Percentiles rank a stretch among this genome's conserved stretches.
Conservation (phyloP, 2,797 vertebrate genomes). For the Crocodylus rhombifer region DNA sequence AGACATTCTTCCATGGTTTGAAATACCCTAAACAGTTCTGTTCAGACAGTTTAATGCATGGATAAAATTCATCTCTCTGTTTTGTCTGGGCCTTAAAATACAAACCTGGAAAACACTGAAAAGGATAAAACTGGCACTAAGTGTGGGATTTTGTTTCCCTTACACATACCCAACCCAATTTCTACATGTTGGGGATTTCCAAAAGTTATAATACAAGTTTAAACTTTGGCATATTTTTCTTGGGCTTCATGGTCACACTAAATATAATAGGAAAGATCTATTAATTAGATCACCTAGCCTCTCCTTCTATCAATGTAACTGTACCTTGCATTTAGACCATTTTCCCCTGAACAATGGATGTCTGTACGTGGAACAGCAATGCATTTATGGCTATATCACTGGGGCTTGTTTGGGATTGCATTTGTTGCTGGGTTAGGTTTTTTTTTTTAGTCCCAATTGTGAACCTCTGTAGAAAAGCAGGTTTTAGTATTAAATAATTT, state of each 20-base stretch:
- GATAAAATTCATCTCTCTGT: background rate
- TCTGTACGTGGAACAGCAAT: rapidly evolving
- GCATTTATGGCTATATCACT: background rate
- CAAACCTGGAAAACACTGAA: background rate
- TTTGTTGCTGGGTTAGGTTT: background rate
- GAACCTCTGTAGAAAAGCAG: background rate
- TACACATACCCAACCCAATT: background rate
- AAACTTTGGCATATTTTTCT: background rate
- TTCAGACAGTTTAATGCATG: background rate
- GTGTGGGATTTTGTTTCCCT: background rate
- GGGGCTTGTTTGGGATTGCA: background rate
- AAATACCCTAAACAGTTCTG: background rate
- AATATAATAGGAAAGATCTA: background rate
- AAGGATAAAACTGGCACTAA: background rate
- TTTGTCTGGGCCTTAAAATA: constrained; percentile 1
- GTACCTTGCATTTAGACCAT: background rate
- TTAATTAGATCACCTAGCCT: background rate
- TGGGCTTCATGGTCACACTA: background rate
- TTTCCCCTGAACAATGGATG: background rate
- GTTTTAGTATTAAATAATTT: background rate
- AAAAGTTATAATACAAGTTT: background rate
- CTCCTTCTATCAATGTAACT: background rate
- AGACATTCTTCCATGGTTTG: background rate
- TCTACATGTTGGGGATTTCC: background rate
- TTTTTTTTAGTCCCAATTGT: background rate